Conservation (phyloP, 1,140 invertebrate species). For the Solenopsis invicta region DNA sequence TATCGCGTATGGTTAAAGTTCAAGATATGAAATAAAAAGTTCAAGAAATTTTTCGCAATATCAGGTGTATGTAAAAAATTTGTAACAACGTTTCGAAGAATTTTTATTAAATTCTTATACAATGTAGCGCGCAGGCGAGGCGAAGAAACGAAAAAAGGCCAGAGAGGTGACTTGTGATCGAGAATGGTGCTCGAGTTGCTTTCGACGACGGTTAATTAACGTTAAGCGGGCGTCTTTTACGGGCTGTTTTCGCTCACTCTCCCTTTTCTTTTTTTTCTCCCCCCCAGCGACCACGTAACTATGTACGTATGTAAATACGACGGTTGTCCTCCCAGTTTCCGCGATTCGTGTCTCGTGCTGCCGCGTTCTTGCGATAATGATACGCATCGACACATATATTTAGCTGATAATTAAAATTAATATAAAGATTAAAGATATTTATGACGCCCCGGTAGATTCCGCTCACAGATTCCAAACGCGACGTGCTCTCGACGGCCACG, state of each 20-base stretch:
- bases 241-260: not conserved
- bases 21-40: not conserved
- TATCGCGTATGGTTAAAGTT: not conserved
- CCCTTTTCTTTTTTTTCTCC: not conserved
- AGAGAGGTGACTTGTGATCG: constrained; percentile 54
- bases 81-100: not conserved
- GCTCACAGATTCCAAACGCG: constrained; percentile 14
- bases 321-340: not conserved
- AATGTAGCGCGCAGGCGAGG: not conserved
- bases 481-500: not conserved
- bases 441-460: not conserved
- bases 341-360: not conserved
- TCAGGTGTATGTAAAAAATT: not conserved
- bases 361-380: not conserved
- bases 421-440: constrained; percentile 55
- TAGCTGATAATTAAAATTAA: constrained; percentile 44
- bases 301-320: constrained; percentile 11
- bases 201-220: constrained; percentile 68
- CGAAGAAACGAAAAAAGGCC: constrained; percentile 22
- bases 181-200: constrained; percentile 56
- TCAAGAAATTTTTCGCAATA: not conserved
- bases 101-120: not conserved
- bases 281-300: not conserved
- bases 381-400: constrained; percentile 17
- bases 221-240: constrained; percentile 61